Conservation (phyloP, 1,140 invertebrate genomes). For the Saccostrea echinata region DNA sequence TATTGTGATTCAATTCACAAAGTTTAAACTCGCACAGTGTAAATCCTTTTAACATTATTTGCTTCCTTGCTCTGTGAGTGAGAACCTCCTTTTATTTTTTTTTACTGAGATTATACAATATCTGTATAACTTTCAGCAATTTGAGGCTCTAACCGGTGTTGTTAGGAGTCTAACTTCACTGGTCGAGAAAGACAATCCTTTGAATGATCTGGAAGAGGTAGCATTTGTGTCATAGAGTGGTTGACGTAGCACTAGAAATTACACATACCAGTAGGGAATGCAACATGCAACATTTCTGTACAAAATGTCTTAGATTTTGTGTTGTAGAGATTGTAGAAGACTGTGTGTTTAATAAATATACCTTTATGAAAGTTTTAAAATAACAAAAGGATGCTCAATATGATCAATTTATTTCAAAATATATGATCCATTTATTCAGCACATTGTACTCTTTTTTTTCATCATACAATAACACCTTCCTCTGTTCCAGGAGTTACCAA, state of each 20-base stretch:
- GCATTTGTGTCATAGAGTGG: not conserved
- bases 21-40: not conserved
- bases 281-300: not conserved
- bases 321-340: no score
- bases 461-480: not conserved
- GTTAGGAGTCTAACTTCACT: constrained; percentile 31
- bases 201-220: not conserved
- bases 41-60: not conserved
- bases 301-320: no score
- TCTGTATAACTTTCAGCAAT: constrained; percentile 51
- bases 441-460: no score
- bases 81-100: not conserved
- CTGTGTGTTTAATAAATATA: no score
- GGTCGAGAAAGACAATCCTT: constrained; percentile 1
- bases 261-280: not conserved
- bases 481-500: constrained; percentile 7
- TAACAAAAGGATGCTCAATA: no score
- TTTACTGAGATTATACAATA: not conserved
- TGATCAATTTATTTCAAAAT: no score
- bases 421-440: no score
- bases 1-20: not conserved
- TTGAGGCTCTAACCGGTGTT: constrained; percentile 35
- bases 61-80: not conserved
- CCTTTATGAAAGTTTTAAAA: no score
- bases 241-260: constrained; percentile 5